These are phyloP conservation scores for Sepioteuthis lessoniana DNA, from an alignment of 2,888 invertebrate genomes.

Conservation along the genomic window DNA sequence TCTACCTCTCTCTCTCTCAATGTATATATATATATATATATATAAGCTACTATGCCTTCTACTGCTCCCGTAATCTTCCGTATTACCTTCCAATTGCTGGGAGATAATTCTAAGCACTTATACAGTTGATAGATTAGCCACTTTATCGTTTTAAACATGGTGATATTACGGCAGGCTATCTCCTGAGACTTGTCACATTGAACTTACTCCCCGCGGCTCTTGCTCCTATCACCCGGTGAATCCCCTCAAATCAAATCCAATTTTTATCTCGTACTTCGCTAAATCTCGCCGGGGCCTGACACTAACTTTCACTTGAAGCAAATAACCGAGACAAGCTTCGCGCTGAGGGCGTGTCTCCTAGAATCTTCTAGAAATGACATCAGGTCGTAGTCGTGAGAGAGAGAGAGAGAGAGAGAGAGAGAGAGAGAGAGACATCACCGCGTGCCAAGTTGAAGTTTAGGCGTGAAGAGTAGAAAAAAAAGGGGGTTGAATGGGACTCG, in stretches of 20 bases:
- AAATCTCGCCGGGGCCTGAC: not conserved
- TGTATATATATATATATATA: constrained; percentile 20
- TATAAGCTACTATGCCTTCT: not conserved
- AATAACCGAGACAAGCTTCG: not conserved
- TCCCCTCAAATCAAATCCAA: constrained; percentile 11
- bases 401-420: too few relatives aligned
- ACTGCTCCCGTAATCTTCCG: not conserved
- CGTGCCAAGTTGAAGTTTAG: not conserved
- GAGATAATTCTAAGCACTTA: not conserved
- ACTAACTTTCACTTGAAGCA: not conserved
- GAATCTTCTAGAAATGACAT: not conserved
- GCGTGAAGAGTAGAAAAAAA: not conserved
- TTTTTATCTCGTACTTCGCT: not conserved
- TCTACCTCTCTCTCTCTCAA: not conserved
- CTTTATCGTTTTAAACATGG: not conserved
- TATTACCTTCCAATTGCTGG: not conserved
- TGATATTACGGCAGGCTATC: not conserved
- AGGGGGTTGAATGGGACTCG: not conserved
- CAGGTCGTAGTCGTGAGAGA: not conserved
- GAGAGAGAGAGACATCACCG: not conserved
- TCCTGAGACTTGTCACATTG: not conserved
- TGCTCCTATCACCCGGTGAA: not conserved
- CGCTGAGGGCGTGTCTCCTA: not conserved
- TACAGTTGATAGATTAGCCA: not conserved
- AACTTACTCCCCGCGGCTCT: not conserved